Evolutionary conservation across 2,888 invertebrate genomes (phyloP), one percentile per base, ranked within the genome.

Genomic region (Alitta virens): DNA sequence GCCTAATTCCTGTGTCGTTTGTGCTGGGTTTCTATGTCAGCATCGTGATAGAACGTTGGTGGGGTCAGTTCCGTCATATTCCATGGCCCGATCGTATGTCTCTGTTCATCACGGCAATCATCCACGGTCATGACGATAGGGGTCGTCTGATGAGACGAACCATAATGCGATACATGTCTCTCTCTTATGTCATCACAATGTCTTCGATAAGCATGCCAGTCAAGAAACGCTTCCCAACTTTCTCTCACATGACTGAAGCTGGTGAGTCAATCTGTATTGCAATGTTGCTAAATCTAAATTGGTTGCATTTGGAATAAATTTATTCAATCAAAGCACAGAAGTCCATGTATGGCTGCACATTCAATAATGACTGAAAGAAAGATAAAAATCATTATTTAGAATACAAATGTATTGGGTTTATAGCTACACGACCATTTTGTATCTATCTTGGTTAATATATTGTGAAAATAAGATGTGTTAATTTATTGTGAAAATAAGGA

Each of bases 21-120:
- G 93, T 95, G 64, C 86, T 95, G 72, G 94, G 95, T 72, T 95
- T 95, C 85, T 95, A 94, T 84, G 94, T 95, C 58, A 89, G 91
- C 7, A 89, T 94, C 70, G 93, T 95, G 56, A 93, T 94, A 89
- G 90, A 90, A 63, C 86, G 95, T 74, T 95, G 94, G 94, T 92
- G 92, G 92, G 88, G 86, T 78, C 92, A 92, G 80, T 92, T 91
- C 78, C 69, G 66, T 12, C 55, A 56, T n/a, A 65, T 69, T 18
- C 92, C 93, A 1, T 91, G 91, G 89, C 92, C 92, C 0, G 92
- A 93, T 84, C 89, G 78, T 1, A 58, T 69, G 60, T 68, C 68
- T 9, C 7, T 68, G 42, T 68, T 90, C 79, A 90, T 92, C 82
- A 91, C 90, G 74, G 89, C 91, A 40, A 68, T 16, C 23, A 23